Evolutionary conservation across 2,797 vertebrate genomes (phyloP).

Genomic region (Gorsachius magnificus): DNA sequence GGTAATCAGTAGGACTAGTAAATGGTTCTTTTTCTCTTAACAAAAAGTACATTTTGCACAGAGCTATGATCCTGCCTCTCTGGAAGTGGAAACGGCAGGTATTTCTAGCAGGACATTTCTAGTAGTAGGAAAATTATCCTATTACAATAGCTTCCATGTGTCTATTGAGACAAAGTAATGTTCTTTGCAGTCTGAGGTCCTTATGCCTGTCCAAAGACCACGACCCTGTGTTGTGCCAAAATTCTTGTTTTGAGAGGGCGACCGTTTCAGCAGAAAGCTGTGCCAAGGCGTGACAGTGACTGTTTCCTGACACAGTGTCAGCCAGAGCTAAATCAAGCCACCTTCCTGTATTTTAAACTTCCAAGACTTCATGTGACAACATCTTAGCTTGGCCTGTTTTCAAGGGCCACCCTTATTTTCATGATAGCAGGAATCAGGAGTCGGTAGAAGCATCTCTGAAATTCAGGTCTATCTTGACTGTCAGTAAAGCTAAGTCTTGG

Average conservation of each 20-base stretch:
- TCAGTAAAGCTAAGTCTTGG: not conserved
- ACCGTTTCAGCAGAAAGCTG: not conserved
- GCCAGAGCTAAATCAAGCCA: not conserved
- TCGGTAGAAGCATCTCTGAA: not conserved
- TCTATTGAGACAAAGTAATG: not conserved
- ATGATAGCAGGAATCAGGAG: not conserved
- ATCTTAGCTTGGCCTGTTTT: not conserved
- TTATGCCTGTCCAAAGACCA: accelerated
- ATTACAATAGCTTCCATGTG: not conserved
- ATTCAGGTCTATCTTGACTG: not conserved
- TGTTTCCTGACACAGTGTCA: not conserved
- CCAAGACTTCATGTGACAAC: not conserved
- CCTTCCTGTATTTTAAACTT: not conserved
- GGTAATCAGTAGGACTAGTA: not conserved
- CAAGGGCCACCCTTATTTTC: not conserved
- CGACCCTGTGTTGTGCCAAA: not conserved
- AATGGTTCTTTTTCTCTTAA: not conserved
- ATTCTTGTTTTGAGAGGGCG: not conserved
- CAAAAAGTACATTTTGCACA: not conserved
- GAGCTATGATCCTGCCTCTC: not conserved
- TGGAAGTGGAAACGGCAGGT: not conserved
- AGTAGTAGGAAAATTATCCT: not conserved
- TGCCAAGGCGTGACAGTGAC: not conserved
- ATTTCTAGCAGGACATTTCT: not conserved
- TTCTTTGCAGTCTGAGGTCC: not conserved